Base-by-base conservation (phyloP, 1,140 invertebrate species). In the Arctopsyche grandis region DNA sequence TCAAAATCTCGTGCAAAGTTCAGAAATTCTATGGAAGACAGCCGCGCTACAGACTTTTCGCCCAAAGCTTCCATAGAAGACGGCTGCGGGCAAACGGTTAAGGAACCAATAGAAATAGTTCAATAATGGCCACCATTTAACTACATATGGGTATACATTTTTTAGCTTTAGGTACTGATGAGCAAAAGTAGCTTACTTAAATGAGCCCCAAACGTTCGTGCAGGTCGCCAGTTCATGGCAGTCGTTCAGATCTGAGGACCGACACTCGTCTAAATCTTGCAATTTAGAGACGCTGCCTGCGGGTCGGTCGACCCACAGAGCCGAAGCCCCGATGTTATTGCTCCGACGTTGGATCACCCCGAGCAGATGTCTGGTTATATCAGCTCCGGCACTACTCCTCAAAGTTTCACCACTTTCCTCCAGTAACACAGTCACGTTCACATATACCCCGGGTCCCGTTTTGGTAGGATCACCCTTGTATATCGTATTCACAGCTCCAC, bases 231-330 rank as follows among this genome's bases (percentile, higher is more conserved):
- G 91, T 9, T 92, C 90, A 82, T 96, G 94, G 84, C 98, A 99
- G 85, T 99, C 98, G 85, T 99, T 96, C 9, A 97, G 85, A 69
- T 97, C 96, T 9, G 91, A 85, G 0, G 93, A 93, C 0, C 92
- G 90, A 83, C 97, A 99, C 85, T 98, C 97, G 84, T 99, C 95
- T 71, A 98, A 85, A 88, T 98, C 97, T 95, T 92, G 90, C 0
- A 96, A 85, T 63, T 91, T 91, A 0, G 93, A 91, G 43, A 96
- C 91, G 0, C 93, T 91, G 22, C 94, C 95, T 0, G 93, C 90
- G 0, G 93, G 93, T 16, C 91, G 92, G 77, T 95, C 94, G 0
- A 97, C 95, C 88, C 91, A 96, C 0, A 97, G 86, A 0, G 93
- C 94, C 21, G 94, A 96, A 52, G 94, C 92, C 0, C 96, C 96